A percentile compares a stretch with the other conserved stretches of the same genome.
Conservation (phyloP, 2,797 vertebrate species). For the Botia almorhae region DNA sequence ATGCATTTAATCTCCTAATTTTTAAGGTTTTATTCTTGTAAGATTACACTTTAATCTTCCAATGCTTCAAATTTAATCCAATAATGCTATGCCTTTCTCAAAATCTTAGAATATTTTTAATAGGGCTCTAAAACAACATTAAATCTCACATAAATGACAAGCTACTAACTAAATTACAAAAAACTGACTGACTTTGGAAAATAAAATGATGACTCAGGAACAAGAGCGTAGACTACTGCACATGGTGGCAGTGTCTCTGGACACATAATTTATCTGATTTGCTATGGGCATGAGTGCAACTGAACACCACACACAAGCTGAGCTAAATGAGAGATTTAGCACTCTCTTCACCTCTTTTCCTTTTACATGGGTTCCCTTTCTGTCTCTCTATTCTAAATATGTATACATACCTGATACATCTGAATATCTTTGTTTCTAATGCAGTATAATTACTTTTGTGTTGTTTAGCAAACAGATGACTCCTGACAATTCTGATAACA, state of each 20-base stretch:
- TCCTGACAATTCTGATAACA: slow-evolving; percentile 8
- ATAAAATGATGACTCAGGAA: slow-evolving; percentile 15
- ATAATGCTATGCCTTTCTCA: too few relatives aligned
- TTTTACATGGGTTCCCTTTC: not conserved
- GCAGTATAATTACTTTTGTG: not conserved
- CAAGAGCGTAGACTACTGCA: slow-evolving; percentile 63
- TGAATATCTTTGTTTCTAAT: not conserved
- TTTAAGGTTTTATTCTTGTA: not conserved
- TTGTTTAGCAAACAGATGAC: not conserved
- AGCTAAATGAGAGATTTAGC: slow-evolving; percentile 9
- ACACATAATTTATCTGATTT: slow-evolving; percentile 68
- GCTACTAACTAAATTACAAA: not conserved
- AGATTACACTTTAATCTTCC: not conserved
- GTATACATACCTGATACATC: not conserved
- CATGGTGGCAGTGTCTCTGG: slow-evolving; percentile 42
- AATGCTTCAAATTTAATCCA: not conserved
- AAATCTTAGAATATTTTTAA: not conserved
- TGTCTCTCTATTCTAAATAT: not conserved
- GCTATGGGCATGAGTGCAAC: slow-evolving; percentile 52
- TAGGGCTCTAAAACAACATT: not conserved
- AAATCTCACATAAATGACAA: not conserved
- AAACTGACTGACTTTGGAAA: slow-evolving; percentile 20
- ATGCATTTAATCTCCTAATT: not conserved
- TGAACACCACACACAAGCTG: slow-evolving; percentile 40
- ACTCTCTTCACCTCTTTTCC: not conserved